A percentile compares a stretch with the other conserved stretches of the same genome.
These are phyloP conservation scores for Chrysodeixis includens DNA, from an alignment of 2,888 invertebrate genomes.

Conservation along the genomic window DNA sequence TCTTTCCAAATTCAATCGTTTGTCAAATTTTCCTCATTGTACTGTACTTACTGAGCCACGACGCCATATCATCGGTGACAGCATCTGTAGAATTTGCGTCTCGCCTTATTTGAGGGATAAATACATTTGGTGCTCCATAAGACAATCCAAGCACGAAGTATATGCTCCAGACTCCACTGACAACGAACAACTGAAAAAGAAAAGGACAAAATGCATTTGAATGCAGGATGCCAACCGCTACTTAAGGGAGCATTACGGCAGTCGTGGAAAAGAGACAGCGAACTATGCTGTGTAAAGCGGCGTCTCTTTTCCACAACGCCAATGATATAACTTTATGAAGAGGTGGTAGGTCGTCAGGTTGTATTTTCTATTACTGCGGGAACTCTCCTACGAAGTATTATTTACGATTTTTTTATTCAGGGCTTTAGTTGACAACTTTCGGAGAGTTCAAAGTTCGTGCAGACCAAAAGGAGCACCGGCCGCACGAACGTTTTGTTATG, in stretches of 20 bases:
- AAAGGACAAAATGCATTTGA: neutral
- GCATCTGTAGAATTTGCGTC: constrained; percentile 62
- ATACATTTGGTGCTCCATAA: constrained; percentile 63
- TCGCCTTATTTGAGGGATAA: constrained; percentile 61
- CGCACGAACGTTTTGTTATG: too few species aligned
- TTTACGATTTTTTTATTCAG: neutral
- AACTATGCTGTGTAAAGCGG: too few species aligned
- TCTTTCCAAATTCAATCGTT: too few species aligned
- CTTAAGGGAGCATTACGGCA: neutral
- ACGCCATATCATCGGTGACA: constrained; percentile 62
- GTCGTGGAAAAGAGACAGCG: too few species aligned
- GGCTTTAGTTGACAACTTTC: neutral
- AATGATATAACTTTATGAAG: too few species aligned
- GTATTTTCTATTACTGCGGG: too few species aligned
- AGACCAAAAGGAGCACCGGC: too few species aligned
- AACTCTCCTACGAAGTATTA: neutral
- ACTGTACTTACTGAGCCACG: constrained; percentile 61
- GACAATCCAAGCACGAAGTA: constrained; percentile 60
- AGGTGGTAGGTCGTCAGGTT: too few species aligned
- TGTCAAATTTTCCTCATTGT: too few species aligned
- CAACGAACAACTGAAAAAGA: constrained; percentile 57
- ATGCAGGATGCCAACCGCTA: neutral
- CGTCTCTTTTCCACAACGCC: too few species aligned
- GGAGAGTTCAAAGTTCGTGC: too few species aligned
- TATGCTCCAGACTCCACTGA: constrained; percentile 58